A percentile compares a stretch with the other conserved stretches of the same genome.
These are phyloP conservation scores for Sclerodermus sp. DNA, from an alignment of 2,888 invertebrate genomes.

Conservation along the genomic window DNA sequence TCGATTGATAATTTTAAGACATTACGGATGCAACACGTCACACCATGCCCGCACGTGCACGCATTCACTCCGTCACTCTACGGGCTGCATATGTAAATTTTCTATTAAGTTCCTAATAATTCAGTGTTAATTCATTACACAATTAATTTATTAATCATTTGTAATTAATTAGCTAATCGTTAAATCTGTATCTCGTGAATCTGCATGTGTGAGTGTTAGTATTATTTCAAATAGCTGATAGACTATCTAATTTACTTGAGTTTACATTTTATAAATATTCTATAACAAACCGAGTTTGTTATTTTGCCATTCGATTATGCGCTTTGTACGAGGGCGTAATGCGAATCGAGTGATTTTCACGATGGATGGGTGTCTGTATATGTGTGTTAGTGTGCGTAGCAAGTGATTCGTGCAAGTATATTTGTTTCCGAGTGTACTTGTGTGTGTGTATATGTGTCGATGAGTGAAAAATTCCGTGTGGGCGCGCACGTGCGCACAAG, in stretches of 20 bases:
- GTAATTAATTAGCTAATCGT: slow-evolving; percentile 40
- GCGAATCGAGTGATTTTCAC: slow-evolving; percentile 41
- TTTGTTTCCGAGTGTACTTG: background rate
- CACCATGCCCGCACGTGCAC: slow-evolving; percentile 31
- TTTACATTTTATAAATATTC: slow-evolving; percentile 48
- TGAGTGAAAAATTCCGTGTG: background rate
- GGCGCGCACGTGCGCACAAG: background rate
- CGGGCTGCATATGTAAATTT: slow-evolving; percentile 43
- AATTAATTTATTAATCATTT: slow-evolving; percentile 42
- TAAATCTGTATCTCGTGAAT: slow-evolving; percentile 36
- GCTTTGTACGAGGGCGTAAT: slow-evolving; percentile 48
- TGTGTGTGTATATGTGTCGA: slow-evolving; percentile 6
- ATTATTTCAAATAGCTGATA: slow-evolving; percentile 45
- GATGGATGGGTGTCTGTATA: slow-evolving; percentile 16
- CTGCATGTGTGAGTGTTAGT: slow-evolving; percentile 22
- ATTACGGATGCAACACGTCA: slow-evolving; percentile 21
- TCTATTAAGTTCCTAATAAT: slow-evolving; percentile 41
- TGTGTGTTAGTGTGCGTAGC: slow-evolving; percentile 12
- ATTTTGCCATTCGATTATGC: slow-evolving; percentile 43
- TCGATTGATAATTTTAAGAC: background rate
- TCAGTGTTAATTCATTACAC: slow-evolving; percentile 48
- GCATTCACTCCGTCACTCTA: slow-evolving; percentile 44
- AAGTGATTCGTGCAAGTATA: slow-evolving; percentile 9
- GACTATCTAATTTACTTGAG: slow-evolving; percentile 48
- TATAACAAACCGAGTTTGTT: slow-evolving; percentile 39